Base-by-base conservation (phyloP, 2,113 vertebrate species). In the Mirounga angustirostris region DNA sequence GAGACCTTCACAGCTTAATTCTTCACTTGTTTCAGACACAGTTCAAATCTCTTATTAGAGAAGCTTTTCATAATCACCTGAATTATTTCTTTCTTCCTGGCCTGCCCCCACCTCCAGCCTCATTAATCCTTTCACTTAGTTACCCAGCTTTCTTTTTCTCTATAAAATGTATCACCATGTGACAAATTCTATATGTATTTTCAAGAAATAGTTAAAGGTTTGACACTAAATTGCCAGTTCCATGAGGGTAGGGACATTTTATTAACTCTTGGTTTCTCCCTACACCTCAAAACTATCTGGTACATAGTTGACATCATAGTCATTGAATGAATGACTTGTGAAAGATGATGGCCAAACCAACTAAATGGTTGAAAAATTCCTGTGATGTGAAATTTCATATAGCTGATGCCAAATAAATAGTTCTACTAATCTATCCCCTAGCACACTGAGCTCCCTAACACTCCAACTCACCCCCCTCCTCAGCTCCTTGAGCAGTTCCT, bases 391-490 rank as follows among this genome's bases (percentile, higher is more conserved):
- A 28, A 4, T 69, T 89, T 40, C 52, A 78, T 30, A 21, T 4
- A 96, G 4, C 9, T 52, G 43, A 83, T 83, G 13, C 11, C 36
- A 93, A 40, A 43, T 50, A 76, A 59, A 26, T 54, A 11, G 7
- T 61, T 61, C 7, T 43, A 58, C 7, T 33, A n/a, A 59, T n/a
- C 33, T 14, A 24, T 40, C 4, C 14, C 28, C 43, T 71, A 58
- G 52, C n/a, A 84, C 18, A 61, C 59, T 18, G 33, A 80, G 26
- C 26, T 82, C 33, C 54, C 61, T 69, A 52, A 36, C 13, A 67
- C 10, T 52, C 36, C 18, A 46, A 18, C 8, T 11, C 2, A 3
- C 43, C 11, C 2, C 24, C 28, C 12, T 5, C 19, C 3, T 19
- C 24, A 73, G 12, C 21, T 10, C 21, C 22, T 24, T 3, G 2